A percentile compares a stretch with the other conserved stretches of the same genome.
Conservation (phyloP, 2,888 invertebrate genomes). For the Folsomia candida region DNA sequence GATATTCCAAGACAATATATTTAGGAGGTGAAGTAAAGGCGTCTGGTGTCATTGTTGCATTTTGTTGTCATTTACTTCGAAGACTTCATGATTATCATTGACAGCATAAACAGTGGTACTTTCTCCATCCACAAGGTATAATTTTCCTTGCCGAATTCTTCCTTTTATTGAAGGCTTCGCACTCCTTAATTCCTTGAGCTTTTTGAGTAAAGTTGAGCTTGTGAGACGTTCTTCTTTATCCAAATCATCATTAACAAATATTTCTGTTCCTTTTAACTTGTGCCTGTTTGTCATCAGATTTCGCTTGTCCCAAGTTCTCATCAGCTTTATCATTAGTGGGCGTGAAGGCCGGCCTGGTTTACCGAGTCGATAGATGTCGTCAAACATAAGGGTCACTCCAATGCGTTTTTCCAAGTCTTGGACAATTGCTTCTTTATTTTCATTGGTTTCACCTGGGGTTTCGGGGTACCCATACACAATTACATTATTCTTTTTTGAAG, state of each 20-base stretch:
- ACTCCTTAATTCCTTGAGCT: background rate
- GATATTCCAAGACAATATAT: conserved; percentile 13
- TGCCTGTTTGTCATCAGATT: background rate
- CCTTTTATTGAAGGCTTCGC: background rate
- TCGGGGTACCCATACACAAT: too few species aligned
- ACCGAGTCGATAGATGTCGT: background rate
- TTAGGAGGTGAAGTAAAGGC: too few species aligned
- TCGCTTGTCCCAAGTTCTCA: background rate
- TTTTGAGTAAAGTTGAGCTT: background rate
- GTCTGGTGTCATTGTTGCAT: background rate
- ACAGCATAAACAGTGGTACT: too few species aligned
- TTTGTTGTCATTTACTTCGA: too few species aligned
- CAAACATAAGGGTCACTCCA: too few species aligned
- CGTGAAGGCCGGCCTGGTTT: background rate
- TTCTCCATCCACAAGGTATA: too few species aligned
- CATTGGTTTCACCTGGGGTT: too few species aligned
- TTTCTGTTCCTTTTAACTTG: background rate
- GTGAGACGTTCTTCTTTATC: background rate
- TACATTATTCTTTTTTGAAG: too few species aligned
- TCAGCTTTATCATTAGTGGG: background rate
- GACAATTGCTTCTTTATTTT: too few species aligned
- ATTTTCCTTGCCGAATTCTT: too few species aligned
- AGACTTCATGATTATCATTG: too few species aligned
- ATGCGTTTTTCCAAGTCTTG: too few species aligned
- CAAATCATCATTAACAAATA: background rate